Evolutionary conservation across 35 echinoderm and acorn worm genomes (phyloP).

Genomic region (Chiridota heheva): DNA sequence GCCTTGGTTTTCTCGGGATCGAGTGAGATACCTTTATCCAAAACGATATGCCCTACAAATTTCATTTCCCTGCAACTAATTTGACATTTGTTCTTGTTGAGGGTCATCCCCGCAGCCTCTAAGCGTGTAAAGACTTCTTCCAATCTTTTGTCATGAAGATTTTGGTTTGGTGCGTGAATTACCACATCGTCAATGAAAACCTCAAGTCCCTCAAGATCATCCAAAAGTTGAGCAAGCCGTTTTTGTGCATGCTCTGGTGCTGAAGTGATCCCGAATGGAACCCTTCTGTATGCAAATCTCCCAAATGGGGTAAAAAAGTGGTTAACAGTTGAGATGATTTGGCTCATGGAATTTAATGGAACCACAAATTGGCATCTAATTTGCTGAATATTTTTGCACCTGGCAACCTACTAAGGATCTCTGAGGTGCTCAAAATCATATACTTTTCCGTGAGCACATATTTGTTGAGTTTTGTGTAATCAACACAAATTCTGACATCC

Average conservation of each 20-base stretch:
- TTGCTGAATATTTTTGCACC: constrained; percentile 51
- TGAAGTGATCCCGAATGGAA: constrained; percentile 53
- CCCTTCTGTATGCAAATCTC: constrained; percentile 22
- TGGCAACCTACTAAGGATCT: background rate
- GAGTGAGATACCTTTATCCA: constrained; percentile 28
- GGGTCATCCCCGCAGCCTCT: constrained; percentile 39
- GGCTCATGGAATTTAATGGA: constrained; percentile 52
- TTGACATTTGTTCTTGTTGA: constrained; percentile 68
- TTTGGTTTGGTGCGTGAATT: constrained; percentile 37
- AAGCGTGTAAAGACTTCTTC: constrained; percentile 24
- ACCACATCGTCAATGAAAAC: constrained; percentile 52
- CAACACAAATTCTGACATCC: constrained; percentile 27
- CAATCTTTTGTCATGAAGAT: constrained; percentile 48
- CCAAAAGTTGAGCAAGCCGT: constrained; percentile 46
- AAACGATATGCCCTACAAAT: constrained; percentile 66
- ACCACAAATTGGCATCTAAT: constrained; percentile 56
- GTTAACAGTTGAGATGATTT: constrained; percentile 35
- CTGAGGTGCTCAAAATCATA: background rate
- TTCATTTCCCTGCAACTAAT: constrained; percentile 14
- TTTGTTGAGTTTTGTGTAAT: constrained; percentile 12
- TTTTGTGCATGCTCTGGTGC: constrained; percentile 54
- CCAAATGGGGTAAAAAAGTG: constrained; percentile 72
- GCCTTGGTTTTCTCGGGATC: constrained; percentile 54
- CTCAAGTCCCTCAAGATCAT: constrained; percentile 46
- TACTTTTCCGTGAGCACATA: background rate